A percentile compares a stretch with the other conserved stretches of the same genome.
Evolutionary conservation across 2,113 vertebrate species (phyloP).

Genomic region (Lucifuga dentata): DNA sequence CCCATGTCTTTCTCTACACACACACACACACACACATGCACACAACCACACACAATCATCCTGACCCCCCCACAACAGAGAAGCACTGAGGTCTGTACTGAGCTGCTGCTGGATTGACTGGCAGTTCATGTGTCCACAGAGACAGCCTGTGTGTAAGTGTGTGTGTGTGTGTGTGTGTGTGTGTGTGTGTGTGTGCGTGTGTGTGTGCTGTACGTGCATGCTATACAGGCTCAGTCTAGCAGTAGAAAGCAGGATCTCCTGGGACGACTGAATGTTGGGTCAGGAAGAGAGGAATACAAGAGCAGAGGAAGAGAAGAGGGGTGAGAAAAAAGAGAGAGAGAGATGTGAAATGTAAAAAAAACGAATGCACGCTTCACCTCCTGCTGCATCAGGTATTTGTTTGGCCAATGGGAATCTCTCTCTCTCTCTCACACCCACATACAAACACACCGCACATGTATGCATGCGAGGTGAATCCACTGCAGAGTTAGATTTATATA

Average conservation of each 20-base stretch:
- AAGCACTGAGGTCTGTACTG: constrained; percentile 54
- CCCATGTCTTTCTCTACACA: constrained; percentile 32
- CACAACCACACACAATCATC: constrained; percentile 15
- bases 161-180: constrained; percentile 13
- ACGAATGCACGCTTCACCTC: constrained; percentile 62
- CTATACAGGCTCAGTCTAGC: constrained; percentile 49
- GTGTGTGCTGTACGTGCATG: neutral
- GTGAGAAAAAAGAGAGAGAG: constrained; percentile 27
- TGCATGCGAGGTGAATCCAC: constrained; percentile 30
- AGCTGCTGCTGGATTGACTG: constrained; percentile 68
- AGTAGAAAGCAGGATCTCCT: constrained; percentile 66
- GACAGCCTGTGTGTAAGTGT: constrained; percentile 22
- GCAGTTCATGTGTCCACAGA: constrained; percentile 63
- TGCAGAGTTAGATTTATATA: constrained; percentile 52
- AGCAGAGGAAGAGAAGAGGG: constrained; percentile 48
- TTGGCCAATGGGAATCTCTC: constrained; percentile 53
- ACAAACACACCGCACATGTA: constrained; percentile 34
- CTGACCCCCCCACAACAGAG: constrained; percentile 55
- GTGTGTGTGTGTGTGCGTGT: constrained; percentile 8
- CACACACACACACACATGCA: constrained; percentile 40
- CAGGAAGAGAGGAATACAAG: constrained; percentile 70
- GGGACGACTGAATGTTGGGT: constrained; percentile 69
- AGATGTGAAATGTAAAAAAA: constrained; percentile 62
- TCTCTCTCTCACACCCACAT: constrained; percentile 22
- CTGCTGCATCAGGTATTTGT: constrained; percentile 60